These are phyloP conservation scores for Halcyon chelicuti DNA, from an alignment of 2,797 vertebrate genomes.

Conservation along the genomic window DNA sequence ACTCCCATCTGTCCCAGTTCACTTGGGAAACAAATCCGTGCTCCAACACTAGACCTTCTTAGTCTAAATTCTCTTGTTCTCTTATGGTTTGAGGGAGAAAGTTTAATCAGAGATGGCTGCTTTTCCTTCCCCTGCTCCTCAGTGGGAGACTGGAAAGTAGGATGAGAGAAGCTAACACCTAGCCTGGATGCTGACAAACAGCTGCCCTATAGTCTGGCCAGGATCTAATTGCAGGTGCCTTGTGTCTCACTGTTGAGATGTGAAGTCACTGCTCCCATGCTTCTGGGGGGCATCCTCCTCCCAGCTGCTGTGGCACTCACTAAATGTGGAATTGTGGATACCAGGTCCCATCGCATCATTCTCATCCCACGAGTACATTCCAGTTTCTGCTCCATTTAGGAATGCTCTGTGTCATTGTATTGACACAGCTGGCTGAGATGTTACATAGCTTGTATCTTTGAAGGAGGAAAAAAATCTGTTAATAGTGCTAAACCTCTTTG, in stretches of 20 bases:
- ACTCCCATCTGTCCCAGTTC: rapidly evolving
- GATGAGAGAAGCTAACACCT: neutral
- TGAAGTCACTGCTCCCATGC: neutral
- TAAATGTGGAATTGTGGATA: neutral
- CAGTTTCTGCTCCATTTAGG: neutral
- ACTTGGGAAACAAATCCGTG: neutral
- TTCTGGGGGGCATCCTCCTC: neutral
- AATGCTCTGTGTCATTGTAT: neutral
- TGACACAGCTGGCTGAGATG: neutral
- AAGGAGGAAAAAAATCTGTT: neutral
- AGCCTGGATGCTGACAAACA: neutral
- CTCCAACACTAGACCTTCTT: neutral
- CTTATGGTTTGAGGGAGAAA: neutral
- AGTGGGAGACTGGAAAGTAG: neutral
- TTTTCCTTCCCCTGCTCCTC: neutral
- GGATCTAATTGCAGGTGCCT: neutral
- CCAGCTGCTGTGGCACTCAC: neutral
- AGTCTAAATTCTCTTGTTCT: neutral
- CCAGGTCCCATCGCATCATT: neutral
- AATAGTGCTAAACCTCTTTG: neutral
- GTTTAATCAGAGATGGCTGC: neutral
- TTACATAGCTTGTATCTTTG: neutral
- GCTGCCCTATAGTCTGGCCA: neutral
- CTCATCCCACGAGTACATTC: neutral
- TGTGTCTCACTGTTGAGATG: neutral